Evolutionary conservation across 2,888 invertebrate species (phyloP).

Genomic region (Unio pictorum): DNA sequence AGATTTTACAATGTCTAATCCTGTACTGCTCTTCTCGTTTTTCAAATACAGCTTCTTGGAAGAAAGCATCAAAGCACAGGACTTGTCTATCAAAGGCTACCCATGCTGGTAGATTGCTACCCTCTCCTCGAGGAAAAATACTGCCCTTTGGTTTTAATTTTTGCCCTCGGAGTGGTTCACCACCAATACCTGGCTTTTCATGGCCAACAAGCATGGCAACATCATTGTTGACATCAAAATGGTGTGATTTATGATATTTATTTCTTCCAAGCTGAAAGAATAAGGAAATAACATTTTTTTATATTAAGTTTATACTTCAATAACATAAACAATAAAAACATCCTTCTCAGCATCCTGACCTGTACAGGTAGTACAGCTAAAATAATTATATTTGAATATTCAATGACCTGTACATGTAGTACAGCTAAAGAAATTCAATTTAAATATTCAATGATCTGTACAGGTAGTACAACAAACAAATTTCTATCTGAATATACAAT

Average conservation of each 20-base stretch:
- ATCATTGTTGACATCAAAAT: constrained; percentile 76
- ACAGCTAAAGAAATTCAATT: no score
- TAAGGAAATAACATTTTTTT: background rate
- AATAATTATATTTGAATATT: no score
- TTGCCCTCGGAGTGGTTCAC: constrained; percentile 74
- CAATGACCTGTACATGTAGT: no score
- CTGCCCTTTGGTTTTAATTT: constrained; percentile 78
- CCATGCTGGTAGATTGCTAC: constrained; percentile 86
- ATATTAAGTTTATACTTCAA: background rate
- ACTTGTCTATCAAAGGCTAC: constrained; percentile 90
- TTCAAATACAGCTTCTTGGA: constrained; percentile 86
- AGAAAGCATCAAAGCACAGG: constrained; percentile 84
- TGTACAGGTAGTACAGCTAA: no score
- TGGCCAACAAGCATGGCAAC: constrained; percentile 76
- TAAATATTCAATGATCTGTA: no score
- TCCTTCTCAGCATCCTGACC: no score
- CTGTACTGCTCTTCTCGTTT: constrained; percentile 79
- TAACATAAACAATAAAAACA: background rate
- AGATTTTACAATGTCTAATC: constrained; percentile 86
- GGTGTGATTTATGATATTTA: constrained; percentile 78
- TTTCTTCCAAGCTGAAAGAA: constrained; percentile 77
- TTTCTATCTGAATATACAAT: no score
- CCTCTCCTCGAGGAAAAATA: constrained; percentile 83
- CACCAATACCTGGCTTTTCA: constrained; percentile 77
- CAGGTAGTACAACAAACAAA: no score